phyloP scores from a whole-genome alignment of 2,888 invertebrate genomes.

The Troides oblongomaculatus region DNA sequence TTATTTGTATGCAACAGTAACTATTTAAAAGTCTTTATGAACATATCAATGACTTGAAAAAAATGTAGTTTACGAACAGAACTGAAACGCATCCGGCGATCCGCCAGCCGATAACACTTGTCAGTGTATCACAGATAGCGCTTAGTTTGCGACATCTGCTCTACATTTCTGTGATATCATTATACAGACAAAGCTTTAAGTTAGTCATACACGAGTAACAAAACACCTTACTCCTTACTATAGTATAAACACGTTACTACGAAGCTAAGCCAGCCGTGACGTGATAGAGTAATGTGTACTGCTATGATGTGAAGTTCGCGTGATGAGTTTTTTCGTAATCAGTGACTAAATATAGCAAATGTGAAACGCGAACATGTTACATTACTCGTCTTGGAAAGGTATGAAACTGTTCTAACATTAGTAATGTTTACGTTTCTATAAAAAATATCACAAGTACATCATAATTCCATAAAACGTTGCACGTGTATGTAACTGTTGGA shows the following conservation, averaged over 20 bases:
- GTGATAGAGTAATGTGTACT: neutral
- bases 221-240: conserved; percentile 34
- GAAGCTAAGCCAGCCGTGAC: conserved; percentile 35
- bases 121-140: conserved; percentile 47
- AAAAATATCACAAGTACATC: no score
- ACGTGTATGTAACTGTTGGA: neutral
- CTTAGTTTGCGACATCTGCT: conserved; percentile 61
- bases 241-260: conserved; percentile 31
- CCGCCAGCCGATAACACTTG: conserved; percentile 37
- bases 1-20: neutral
- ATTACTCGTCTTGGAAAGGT: conserved; percentile 21
- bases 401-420: conserved; percentile 3
- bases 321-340: conserved; percentile 13
- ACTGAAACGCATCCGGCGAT: conserved; percentile 27
- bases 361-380: conserved; percentile 21
- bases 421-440: neutral
- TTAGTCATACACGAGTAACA: conserved; percentile 53
- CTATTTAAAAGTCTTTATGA: neutral
- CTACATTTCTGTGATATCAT: conserved; percentile 63
- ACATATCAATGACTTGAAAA: neutral
- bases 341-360: conserved; percentile 23
- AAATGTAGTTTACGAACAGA: conserved; percentile 28
- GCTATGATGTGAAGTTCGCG: conserved; percentile 25
- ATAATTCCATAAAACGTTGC: neutral
- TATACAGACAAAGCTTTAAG: conserved; percentile 51